Base-by-base conservation (phyloP, 2,113 vertebrate species). In the Delphinapterus leucas region DNA sequence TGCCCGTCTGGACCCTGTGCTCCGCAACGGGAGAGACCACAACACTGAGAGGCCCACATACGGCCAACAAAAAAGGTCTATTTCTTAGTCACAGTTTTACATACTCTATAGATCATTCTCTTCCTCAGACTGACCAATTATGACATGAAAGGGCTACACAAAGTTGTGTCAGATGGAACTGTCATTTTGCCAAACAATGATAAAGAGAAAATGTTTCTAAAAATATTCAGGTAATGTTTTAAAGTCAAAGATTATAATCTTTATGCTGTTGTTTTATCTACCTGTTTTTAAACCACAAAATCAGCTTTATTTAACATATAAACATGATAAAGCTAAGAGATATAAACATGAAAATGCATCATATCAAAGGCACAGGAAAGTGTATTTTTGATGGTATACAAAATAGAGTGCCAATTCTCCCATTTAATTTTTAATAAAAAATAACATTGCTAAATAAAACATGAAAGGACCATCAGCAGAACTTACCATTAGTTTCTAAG, bases 141-240 rank as follows among this genome's bases (percentile, higher is more conserved):
- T 41, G 74, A 82, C 10, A 80, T 63, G 23, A 82, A 61, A 83
- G 25, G 33, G 14, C 28, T 55, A 88, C 38, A 88, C 26, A 92
- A 96, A 93, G 67, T 9, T 3, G 47, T 81, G 44, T 65, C 67
- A 86, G 60, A 88, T 67, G 47, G 15, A 67, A 89, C 26, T 60
- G 13, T 68, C 31, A 73, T 77, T 92, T 91, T 88, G 44, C 9
- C 33, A 76, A 93, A 93, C 28, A 90, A 81, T 31, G 38, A 76
- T 85, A 86, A 73, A 67, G 60, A 93, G 18, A 60, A 88, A 96
- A 92, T 38, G 14, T 86, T 96, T 94, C 44, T 79, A 61, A 91
- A 95, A 86, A 70, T 55, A 88, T 55, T 93, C 87, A 68, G 58
- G 44, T 20, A 80, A 73, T 55, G 44, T 92, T 94, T 95, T 73